A percentile compares a stretch with the other conserved stretches of the same genome.
phyloP scores from a whole-genome alignment of 64 coral and sea anemone genomes.

The Pachyseris speciosa region DNA sequence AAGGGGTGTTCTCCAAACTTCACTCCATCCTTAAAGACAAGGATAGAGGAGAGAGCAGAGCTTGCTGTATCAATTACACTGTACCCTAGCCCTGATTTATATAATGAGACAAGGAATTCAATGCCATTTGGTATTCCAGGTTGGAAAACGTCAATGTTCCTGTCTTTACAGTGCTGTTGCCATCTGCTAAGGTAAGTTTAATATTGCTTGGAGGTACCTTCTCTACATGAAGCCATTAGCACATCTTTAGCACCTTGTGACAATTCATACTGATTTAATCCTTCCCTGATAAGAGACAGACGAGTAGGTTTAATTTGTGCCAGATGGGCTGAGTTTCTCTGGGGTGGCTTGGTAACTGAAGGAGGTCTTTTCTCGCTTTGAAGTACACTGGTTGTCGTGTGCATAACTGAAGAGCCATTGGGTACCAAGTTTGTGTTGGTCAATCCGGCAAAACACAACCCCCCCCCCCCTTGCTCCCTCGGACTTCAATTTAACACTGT shows the following conservation, averaged over 20 bases:
- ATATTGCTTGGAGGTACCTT: background rate
- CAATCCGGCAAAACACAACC: background rate
- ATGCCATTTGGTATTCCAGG: slow-evolving; percentile 10
- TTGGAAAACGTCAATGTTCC: background rate
- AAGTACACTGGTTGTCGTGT: background rate
- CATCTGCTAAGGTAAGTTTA: background rate
- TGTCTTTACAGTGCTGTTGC: background rate
- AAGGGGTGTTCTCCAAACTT: slow-evolving; percentile 48
- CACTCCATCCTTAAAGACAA: background rate
- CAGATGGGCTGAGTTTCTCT: background rate
- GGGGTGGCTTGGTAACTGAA: no score
- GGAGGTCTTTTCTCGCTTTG: background rate
- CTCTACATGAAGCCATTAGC: background rate
- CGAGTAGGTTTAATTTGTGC: background rate
- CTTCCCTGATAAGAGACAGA: background rate
- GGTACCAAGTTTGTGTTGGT: background rate
- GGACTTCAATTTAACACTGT: background rate
- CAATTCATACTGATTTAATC: background rate
- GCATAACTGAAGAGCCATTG: background rate
- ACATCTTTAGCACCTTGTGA: background rate
- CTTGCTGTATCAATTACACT: slow-evolving; percentile 25
- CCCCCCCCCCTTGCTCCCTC: background rate
- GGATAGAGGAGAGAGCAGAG: background rate
- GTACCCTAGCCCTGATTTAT: background rate
- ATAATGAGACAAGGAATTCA: background rate